A percentile compares a stretch with the other conserved stretches of the same genome.
Conservation (phyloP, 2,888 invertebrate species). For the Clivina fossor region DNA sequence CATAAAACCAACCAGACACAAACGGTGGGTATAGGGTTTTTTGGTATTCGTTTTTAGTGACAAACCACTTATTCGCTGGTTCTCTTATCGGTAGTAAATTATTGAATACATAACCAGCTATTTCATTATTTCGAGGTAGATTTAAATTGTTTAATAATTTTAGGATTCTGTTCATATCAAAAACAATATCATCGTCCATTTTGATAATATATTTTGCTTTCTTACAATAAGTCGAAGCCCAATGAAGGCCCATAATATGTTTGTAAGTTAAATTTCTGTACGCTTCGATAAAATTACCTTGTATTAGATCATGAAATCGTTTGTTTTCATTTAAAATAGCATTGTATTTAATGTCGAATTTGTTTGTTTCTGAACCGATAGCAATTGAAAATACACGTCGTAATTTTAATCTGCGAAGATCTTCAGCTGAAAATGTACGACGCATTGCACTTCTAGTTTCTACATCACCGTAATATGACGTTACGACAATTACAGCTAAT, state of each 20-base stretch:
- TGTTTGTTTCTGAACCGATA: slow-evolving; percentile 57
- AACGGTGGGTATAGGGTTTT: slow-evolving; percentile 69
- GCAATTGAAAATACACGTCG: slow-evolving; percentile 72
- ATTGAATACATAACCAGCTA: slow-evolving; percentile 70
- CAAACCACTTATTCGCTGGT: slow-evolving; percentile 78
- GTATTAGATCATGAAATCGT: slow-evolving; percentile 69
- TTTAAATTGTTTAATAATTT: slow-evolving; percentile 53
- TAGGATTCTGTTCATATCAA: slow-evolving; percentile 65
- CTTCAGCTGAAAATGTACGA: slow-evolving; percentile 61
- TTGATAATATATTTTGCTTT: slow-evolving; percentile 69
- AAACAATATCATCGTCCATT: slow-evolving; percentile 80
- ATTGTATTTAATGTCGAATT: slow-evolving; percentile 57
- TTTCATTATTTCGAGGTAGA: slow-evolving; percentile 49
- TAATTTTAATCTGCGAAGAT: slow-evolving; percentile 61
- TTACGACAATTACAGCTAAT: slow-evolving; percentile 62
- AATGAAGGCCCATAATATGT: slow-evolving; percentile 78
- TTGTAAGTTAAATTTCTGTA: slow-evolving; percentile 82
- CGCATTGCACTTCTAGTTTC: slow-evolving; percentile 71
- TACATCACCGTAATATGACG: slow-evolving; percentile 75
- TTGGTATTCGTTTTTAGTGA: slow-evolving; percentile 66
- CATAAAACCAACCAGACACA: slow-evolving; percentile 82
- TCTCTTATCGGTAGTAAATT: slow-evolving; percentile 67
- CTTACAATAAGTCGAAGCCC: slow-evolving; percentile 67
- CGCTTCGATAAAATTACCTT: slow-evolving; percentile 75
- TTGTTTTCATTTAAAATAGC: slow-evolving; percentile 64